A percentile compares a stretch with the other conserved stretches of the same genome.
Evolutionary conservation across 2,888 invertebrate genomes (phyloP).

Genomic region (Bembecia ichneumoniformis): DNA sequence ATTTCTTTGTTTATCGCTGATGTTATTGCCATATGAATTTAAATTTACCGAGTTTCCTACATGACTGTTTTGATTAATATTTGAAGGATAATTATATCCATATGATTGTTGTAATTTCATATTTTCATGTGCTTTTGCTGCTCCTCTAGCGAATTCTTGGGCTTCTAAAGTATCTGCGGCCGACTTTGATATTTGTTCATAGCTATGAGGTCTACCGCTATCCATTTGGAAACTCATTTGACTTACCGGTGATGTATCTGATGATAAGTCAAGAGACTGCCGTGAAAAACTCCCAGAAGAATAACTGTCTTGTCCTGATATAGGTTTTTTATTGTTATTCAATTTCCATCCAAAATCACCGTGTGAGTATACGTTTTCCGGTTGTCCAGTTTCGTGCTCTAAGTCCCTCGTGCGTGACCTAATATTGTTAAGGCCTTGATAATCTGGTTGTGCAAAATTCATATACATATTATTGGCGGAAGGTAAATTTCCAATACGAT

Average conservation of each 20-base stretch:
- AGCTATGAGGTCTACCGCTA: conserved; percentile 38
- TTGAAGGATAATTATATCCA: conserved; percentile 25
- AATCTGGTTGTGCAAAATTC: conserved; percentile 53
- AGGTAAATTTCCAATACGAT: conserved; percentile 42
- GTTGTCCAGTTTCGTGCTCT: conserved; percentile 42
- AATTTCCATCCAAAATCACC: conserved; percentile 67
- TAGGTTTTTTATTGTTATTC: conserved; percentile 48
- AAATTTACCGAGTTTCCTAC: conserved; percentile 16
- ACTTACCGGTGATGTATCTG: conserved; percentile 41
- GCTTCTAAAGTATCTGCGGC: conserved; percentile 40
- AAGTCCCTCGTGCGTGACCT: conserved; percentile 38
- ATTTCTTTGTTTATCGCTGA: conserved; percentile 35
- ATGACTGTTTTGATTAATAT: conserved; percentile 22
- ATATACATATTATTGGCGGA: conserved; percentile 54
- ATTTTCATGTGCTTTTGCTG: conserved; percentile 56
- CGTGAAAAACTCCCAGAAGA: conserved; percentile 32
- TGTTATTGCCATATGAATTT: conserved; percentile 25
- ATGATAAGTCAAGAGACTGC: conserved; percentile 28
- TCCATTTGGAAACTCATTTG: conserved; percentile 59
- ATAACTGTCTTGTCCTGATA: conserved; percentile 30
- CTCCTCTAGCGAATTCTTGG: conserved; percentile 59
- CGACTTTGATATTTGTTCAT: conserved; percentile 45
- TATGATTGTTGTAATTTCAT: conserved; percentile 39
- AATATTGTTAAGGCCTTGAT: conserved; percentile 31
- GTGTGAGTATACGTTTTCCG: conserved; percentile 43